Evolutionary conservation across 2,113 vertebrate genomes (phyloP), one percentile per base, ranked within the genome.

Genomic region (Furnarius figulus): DNA sequence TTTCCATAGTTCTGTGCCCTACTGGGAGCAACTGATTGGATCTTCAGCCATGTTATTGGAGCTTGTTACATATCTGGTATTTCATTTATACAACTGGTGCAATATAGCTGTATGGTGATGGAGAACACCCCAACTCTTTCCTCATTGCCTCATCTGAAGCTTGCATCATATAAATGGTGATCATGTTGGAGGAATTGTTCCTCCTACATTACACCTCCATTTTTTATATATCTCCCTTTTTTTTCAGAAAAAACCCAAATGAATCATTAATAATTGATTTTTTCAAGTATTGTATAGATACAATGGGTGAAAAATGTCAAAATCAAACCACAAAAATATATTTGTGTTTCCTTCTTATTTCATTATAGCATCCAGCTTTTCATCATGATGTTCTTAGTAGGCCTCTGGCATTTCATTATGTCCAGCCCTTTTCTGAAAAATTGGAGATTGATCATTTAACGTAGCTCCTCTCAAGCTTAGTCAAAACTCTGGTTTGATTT

Each of bases 401-500:
- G 28, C 31, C 16, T 73, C 71, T 87, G 81, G 31, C 15, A 33
- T 22, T 72, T 79, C 18, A 5, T 65, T 59, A 55, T 42, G 44
- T 93, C 25, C 62, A 50, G 4, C 39, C 14, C 17, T 72, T 86
- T 80, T 39, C 66, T 72, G 66, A 85, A 74, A 66, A 77, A 79
- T 33, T 35, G 23, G 76, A 40, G 44, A 9, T 79, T 23, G 20
- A 44, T 95, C 25, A 68, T 74, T 80, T 72, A 56, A 74, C 35
- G 37, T 23, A 30, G 13, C 47, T 87, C 40, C 30, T 47, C 71
- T 63, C 85, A 84, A 85, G 13, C 68, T 85, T 91, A 47, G 30
- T 82, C 20, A 93, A 37, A 78, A 92, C 63, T 94, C 76, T 96
- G 40, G 11, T 95, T 96, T 95, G 55, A 87, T 91, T 85, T 97